Evolutionary conservation across 2,113 vertebrate genomes (phyloP), one percentile per base, ranked within the genome.

Genomic region (Brachypteracias leptosomus): DNA sequence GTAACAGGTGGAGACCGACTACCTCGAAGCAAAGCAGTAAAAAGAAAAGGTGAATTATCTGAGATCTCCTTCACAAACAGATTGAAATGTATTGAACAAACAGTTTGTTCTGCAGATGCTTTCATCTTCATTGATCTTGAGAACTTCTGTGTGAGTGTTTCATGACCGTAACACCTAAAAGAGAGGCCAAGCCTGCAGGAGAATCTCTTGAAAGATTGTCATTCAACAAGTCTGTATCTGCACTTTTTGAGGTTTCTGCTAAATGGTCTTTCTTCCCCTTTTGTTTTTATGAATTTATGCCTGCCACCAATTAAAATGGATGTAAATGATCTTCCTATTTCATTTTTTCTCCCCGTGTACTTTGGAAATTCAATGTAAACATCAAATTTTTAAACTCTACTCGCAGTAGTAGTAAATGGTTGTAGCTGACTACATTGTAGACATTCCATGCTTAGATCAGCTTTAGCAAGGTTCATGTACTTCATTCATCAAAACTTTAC

Each of bases 11-110:
- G 96, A 97, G 97, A 96, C 95, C 12, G 85, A 97, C 98, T 98
- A 98, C 98, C 98, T 98, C 97, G 90, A 97, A 97, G 89, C 82
- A 97, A 97, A 96, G 78, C 97, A 97, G 96, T 91, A 85, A 94
- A 75, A 96, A 57, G n/a, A 79, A 63, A 91, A 96, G 88, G 91
- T 96, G 96, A 96, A 93, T 91, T 76, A 88, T 35, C 83, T 68
- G 42, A 95, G 93, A 83, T 95, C 95, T 96, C 96, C 95, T 94
- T 96, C 55, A 16, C 79, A 72, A 57, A 52, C 0, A 22, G 89
- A 97, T 91, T 92, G 88, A 95, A 96, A 94, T 67, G 70, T 92
- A 66, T 65, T 68, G 16, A 95, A 92, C 83, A 76, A 54, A 6
- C 33, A 46, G 87, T 85, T 78, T 79, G 79, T 84, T 75, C 89